A percentile compares a stretch with the other conserved stretches of the same genome.
These are phyloP conservation scores for Archips xylosteana DNA, from an alignment of 2,888 invertebrate species.

Conservation along the genomic window DNA sequence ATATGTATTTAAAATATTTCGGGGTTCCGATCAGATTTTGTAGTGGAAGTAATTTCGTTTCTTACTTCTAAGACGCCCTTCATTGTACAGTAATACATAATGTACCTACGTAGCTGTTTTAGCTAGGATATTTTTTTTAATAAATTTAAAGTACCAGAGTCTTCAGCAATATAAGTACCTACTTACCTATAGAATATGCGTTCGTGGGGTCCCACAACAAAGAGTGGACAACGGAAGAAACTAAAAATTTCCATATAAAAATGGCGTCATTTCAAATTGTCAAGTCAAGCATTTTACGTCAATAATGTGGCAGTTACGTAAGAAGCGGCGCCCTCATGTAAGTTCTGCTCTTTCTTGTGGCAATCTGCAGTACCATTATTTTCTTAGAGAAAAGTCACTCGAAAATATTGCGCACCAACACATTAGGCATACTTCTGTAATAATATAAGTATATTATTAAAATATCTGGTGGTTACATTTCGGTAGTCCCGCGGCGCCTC, in stretches of 20 bases:
- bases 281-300: no score
- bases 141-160: conserved; percentile 74
- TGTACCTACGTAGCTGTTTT: conserved; percentile 71
- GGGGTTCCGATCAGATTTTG: conserved; percentile 70
- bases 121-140: conserved; percentile 84
- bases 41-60: conserved; percentile 68
- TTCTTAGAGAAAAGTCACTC: conserved; percentile 64
- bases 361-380: conserved; percentile 55
- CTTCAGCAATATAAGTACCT: conserved; percentile 69
- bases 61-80: conserved; percentile 72
- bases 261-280: no score
- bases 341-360: no score
- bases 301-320: no score
- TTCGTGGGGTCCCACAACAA: conserved; percentile 49
- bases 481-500: conserved; percentile 6
- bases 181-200: conserved; percentile 60
- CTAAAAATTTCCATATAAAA: no score
- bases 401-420: conserved; percentile 76
- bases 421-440: conserved; percentile 73
- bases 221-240: no score
- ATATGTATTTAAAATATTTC: conserved; percentile 56
- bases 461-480: conserved; percentile 52
- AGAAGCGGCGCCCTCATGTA: no score
- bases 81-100: conserved; percentile 82
- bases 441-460: conserved; percentile 57